Percentiles rank a stretch among this genome's conserved stretches.
Conservation (phyloP, 2,797 vertebrate genomes). For the Chiroxiphia lanceolata region DNA sequence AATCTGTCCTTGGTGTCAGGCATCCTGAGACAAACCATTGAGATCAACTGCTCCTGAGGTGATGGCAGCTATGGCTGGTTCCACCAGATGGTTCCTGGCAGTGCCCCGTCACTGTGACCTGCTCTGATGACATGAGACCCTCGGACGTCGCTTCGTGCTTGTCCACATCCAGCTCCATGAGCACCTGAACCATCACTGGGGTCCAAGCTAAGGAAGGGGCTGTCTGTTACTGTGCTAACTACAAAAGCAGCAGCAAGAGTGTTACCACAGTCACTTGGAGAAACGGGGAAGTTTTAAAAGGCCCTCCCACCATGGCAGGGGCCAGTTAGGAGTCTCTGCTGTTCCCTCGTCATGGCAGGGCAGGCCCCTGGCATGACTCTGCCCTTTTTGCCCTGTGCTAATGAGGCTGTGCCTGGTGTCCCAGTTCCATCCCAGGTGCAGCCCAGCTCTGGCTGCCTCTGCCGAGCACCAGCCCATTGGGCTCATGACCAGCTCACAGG, state of each 20-base stretch:
- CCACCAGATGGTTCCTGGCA: not conserved
- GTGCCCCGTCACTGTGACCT: not conserved
- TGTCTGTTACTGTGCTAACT: not conserved
- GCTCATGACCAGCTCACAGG: not conserved
- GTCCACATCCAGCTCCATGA: not conserved
- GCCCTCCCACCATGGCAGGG: fast-evolving
- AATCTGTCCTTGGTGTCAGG: not conserved
- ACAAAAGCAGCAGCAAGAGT: not conserved
- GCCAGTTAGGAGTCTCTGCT: not conserved
- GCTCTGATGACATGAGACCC: not conserved
- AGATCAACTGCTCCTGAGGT: not conserved
- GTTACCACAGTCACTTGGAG: fast-evolving
- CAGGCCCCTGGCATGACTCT: too few species aligned
- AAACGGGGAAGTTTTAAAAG: not conserved
- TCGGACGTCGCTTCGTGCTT: not conserved
- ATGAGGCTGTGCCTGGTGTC: not conserved
- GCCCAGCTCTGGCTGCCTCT: not conserved
- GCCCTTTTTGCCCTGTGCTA: not conserved
- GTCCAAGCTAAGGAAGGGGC: not conserved
- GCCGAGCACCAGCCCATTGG: not conserved
- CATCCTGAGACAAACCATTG: fast-evolving
- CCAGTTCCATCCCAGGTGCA: not conserved
- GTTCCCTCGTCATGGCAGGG: not conserved
- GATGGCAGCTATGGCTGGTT: not conserved
- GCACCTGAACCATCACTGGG: not conserved